Evolutionary conservation across 2,113 vertebrate genomes (phyloP).

Genomic region (Hippocampus comes): DNA sequence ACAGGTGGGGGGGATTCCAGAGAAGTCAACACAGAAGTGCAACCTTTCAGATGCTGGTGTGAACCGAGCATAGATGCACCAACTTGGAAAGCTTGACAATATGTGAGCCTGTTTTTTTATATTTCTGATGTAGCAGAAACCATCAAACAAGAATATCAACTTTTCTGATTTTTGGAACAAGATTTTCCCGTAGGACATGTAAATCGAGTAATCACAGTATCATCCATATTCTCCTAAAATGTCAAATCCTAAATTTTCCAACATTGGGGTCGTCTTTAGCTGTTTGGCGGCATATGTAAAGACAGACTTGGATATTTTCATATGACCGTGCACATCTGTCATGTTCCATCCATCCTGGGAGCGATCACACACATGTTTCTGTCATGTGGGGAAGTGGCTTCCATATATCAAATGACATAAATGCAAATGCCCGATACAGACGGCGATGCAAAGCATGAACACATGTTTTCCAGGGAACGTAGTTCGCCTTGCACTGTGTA

Average conservation of each 20-base stretch:
- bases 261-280: background rate
- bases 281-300: conserved; percentile 17
- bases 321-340: conserved; percentile 11
- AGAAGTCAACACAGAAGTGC: conserved; percentile 33
- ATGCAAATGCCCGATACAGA: conserved; percentile 39
- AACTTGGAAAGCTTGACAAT: conserved; percentile 6
- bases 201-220: background rate
- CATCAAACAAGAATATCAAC: background rate
- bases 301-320: conserved; percentile 36
- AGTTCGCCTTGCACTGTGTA: conserved; percentile 14
- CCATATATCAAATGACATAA: conserved; percentile 46
- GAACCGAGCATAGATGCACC: conserved; percentile 17
- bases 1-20: conserved; percentile 30
- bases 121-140: background rate
- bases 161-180: background rate
- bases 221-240: background rate
- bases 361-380: conserved; percentile 40
- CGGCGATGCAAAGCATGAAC: conserved; percentile 12
- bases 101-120: conserved; percentile 2
- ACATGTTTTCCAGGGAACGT: conserved; percentile 26
- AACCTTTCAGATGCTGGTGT: conserved; percentile 39
- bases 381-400: conserved; percentile 39
- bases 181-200: background rate
- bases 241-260: background rate
- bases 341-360: conserved; percentile 29